Base-by-base conservation (phyloP, 2,888 invertebrate species). In the Dexiosoma caninum region DNA sequence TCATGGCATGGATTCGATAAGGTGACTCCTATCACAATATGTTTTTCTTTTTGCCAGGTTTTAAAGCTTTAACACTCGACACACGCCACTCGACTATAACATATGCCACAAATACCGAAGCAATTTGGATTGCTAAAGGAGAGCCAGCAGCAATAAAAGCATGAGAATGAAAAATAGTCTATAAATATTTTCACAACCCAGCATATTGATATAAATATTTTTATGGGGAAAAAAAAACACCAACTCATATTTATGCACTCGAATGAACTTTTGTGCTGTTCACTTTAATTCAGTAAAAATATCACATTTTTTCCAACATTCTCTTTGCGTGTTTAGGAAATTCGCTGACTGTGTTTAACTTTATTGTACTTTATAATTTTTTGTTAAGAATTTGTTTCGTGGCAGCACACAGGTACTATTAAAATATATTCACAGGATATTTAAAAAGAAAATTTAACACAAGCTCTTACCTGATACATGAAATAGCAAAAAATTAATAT, bases 121-220 rank as follows among this genome's bases (percentile, higher is more conserved):
- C 21, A 10, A 21, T 4, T 37, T 19, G 30, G 35, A 2, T 16
- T 35, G 2, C 10, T 21, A n/a, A 21, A 21, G 7, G n/a, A n/a
- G 32, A 37, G 35, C 0, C 19, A 16, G 3, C 23, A 21, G 32
- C 12, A 19, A 67, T 9, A 44, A 57, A 42, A 53, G 19, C 40
- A 40, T 12, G 2, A 5, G 12, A 21, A 23, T 10, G 21, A 2
- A 7, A 67, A 67, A 44, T 32, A 46, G 27, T 10, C 32, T 32
- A 40, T 59, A 46, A 66, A 71, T 78, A 66, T 78, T 78, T 78
- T 27, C 59, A 59, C 59, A 66, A 44, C 14, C 35, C 53, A 67
- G 37, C 40, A 23, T 35, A 32, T 14, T 30, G 30, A 32, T 53
- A 6, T 7, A 21, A 49, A 40, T 59, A 30, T 59, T 37, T 53